Evolutionary conservation across 2,888 invertebrate genomes (phyloP).

Genomic region (Napeogenes inachia): DNA sequence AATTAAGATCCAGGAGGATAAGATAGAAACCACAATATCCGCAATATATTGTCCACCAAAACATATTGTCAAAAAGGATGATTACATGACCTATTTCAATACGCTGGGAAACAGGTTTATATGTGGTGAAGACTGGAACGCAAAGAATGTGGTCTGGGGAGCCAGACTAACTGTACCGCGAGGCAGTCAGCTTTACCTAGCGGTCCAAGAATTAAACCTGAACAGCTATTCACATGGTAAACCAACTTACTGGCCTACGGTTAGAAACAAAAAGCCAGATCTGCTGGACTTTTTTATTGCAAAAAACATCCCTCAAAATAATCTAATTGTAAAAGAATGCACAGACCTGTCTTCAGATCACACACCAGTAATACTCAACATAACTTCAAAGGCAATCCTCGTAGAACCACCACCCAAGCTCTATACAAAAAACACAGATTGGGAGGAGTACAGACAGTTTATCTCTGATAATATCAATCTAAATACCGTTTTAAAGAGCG

Average conservation of each 20-base stretch:
- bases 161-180: constrained; percentile 7
- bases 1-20: background rate
- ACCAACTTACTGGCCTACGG: constrained; percentile 17
- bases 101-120: constrained; percentile 15
- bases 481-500: background rate
- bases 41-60: constrained; percentile 30
- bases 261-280: constrained; percentile 5
- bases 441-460: constrained; percentile 2
- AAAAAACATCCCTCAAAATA: constrained; percentile 5
- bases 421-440: constrained; percentile 12
- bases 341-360: constrained; percentile 12
- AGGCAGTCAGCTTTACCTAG: constrained; percentile 26
- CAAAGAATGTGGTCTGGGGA: too few species aligned
- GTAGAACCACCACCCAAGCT: too few species aligned
- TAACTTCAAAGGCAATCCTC: too few species aligned
- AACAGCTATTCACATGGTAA: constrained; percentile 12
- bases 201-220: constrained; percentile 5
- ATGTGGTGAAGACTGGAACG: too few species aligned
- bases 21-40: constrained; percentile 19
- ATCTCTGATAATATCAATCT: constrained; percentile 2
- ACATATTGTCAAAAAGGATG: constrained; percentile 20
- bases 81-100: constrained; percentile 24
- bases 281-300: constrained; percentile 19
- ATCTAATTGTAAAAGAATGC: constrained; percentile 11
- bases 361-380: constrained; percentile 15